Percentiles rank a stretch among this genome's conserved stretches.
Conservation (phyloP, 2,888 invertebrate genomes). For the Drosophila suboccidentalis region DNA sequence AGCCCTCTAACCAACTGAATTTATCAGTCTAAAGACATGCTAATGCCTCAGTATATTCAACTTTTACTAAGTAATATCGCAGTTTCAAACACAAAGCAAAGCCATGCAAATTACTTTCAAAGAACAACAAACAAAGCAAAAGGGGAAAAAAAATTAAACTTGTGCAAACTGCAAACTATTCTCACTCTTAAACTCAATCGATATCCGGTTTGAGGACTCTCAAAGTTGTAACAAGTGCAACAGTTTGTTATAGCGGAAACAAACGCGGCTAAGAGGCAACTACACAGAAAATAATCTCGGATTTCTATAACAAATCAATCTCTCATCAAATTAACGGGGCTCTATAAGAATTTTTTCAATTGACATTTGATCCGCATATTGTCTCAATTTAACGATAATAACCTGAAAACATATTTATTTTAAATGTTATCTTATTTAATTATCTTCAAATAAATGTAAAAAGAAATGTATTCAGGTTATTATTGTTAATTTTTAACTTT, state of each 20-base stretch:
- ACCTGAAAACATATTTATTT: no score
- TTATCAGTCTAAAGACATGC: neutral
- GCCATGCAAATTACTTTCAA: conserved; percentile 45
- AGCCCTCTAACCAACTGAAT: neutral
- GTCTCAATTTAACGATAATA: no score
- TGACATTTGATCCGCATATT: no score
- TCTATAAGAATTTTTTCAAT: no score
- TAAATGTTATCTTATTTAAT: no score
- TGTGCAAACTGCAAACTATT: conserved; percentile 31
- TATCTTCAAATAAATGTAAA: no score
- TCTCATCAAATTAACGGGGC: no score
- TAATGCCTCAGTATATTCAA: conserved; percentile 25
- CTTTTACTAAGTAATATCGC: conserved; percentile 28
- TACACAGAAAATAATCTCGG: neutral
- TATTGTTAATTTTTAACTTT: no score
- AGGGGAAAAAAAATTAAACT: conserved; percentile 23
- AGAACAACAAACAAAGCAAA: conserved; percentile 30
- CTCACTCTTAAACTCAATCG: conserved; percentile 15
- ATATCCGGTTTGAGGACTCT: conserved; percentile 15
- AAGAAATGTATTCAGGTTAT: no score
- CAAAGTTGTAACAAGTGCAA: conserved; percentile 39
- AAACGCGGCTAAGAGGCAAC: neutral
- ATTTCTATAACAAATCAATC: neutral
- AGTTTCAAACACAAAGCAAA: conserved; percentile 27
- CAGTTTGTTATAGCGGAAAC: conserved; percentile 35